A percentile compares a stretch with the other conserved stretches of the same genome.
These are phyloP conservation scores for Anarrhichthys ocellatus DNA, from an alignment of 2,113 vertebrate genomes.

Conservation along the genomic window DNA sequence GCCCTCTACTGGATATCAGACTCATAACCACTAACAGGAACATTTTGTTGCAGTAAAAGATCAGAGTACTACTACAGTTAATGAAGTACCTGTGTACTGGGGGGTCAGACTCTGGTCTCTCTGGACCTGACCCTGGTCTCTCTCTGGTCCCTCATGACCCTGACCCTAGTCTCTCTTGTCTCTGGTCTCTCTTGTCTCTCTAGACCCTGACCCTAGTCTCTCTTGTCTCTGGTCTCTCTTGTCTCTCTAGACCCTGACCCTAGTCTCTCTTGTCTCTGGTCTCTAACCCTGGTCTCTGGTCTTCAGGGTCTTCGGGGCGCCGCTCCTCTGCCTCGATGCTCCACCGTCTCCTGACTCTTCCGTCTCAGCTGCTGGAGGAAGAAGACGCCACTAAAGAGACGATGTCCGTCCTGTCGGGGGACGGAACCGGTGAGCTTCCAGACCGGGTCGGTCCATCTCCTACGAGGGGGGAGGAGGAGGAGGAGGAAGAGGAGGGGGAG, in stretches of 20 bases:
- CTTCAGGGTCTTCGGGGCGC: conserved; percentile 46
- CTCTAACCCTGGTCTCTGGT: neutral
- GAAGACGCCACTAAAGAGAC: conserved; percentile 61
- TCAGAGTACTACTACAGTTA: no score
- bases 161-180: no score
- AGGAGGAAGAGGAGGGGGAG: conserved; percentile 51
- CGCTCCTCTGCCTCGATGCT: conserved; percentile 83
- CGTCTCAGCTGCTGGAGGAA: conserved; percentile 81
- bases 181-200: no score
- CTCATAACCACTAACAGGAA: no score
- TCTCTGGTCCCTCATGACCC: no score
- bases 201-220: neutral
- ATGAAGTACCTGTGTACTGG: no score
- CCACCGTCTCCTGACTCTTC: conserved; percentile 83
- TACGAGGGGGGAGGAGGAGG: conserved; percentile 48
- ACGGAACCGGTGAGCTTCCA: neutral
- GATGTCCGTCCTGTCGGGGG: conserved; percentile 11
- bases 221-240: neutral
- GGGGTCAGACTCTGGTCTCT: no score
- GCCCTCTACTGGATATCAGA: no score
- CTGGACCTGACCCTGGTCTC: no score
- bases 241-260: neutral
- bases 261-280: neutral
- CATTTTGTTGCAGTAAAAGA: no score
- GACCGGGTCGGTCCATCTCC: neutral